Conservation (phyloP, 2,113 vertebrate genomes). For the Cryptomyrus ogoouensis region DNA sequence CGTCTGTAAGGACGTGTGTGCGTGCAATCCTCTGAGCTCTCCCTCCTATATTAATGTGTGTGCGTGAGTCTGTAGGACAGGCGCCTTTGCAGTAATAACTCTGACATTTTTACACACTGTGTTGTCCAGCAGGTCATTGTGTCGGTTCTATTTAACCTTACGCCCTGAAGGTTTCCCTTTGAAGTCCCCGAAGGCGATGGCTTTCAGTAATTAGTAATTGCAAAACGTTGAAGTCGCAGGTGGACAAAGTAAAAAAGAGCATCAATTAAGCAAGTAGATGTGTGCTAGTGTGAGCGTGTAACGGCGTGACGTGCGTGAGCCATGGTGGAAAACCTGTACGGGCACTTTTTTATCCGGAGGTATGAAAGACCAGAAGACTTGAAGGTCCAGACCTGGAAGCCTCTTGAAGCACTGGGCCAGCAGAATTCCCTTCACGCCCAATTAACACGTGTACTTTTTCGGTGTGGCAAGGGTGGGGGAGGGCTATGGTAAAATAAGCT, state of each 20-base stretch:
- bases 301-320: neutral
- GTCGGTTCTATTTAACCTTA: neutral
- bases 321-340: neutral
- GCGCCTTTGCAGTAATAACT: neutral
- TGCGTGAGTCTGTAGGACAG: neutral
- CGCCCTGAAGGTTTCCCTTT: neutral
- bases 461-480: neutral
- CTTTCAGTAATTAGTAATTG: neutral
- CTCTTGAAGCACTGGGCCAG: conserved; percentile 25
- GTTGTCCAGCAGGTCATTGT: neutral
- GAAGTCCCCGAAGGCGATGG: neutral
- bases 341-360: neutral
- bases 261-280: neutral
- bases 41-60: neutral
- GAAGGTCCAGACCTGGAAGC: conserved; percentile 12
- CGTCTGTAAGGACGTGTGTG: neutral
- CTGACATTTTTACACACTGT: neutral
- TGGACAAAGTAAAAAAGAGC: neutral
- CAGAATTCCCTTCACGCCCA: conserved; percentile 25
- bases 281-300: neutral
- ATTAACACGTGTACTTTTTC: conserved; percentile 8
- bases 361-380: conserved; percentile 3
- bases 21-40: neutral
- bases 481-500: neutral
- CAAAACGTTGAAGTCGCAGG: neutral